phyloP scores from a whole-genome alignment of 2,113 vertebrate genomes.

The Halcyon senegalensis region DNA sequence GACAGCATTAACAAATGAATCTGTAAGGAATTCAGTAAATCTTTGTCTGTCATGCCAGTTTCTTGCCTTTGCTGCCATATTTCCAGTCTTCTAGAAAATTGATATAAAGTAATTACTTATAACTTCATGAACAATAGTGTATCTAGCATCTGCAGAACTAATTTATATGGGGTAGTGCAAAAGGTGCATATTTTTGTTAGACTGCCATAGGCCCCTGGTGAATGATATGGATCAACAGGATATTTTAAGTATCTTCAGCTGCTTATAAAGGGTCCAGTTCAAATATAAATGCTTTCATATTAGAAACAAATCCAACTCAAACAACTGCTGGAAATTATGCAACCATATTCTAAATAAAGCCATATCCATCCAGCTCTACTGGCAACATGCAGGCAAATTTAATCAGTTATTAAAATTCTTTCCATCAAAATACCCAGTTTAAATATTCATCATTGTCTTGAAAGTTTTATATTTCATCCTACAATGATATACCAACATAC shows the following conservation, averaged over 20 bases:
- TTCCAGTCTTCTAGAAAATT: neutral
- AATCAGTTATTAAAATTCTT: neutral
- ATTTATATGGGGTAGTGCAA: neutral
- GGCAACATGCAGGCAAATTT: neutral
- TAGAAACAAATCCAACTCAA: neutral
- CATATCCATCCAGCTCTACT: neutral
- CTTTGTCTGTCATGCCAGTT: neutral
- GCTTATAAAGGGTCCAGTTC: neutral
- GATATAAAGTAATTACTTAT: neutral
- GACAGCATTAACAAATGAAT: neutral
- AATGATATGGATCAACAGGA: neutral
- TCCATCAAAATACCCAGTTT: neutral
- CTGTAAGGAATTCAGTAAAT: neutral
- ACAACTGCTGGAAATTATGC: constrained; percentile 5
- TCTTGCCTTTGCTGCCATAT: neutral
- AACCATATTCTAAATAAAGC: neutral
- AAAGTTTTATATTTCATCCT: neutral
- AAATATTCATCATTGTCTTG: neutral
- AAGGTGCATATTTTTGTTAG: neutral
- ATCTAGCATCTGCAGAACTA: neutral
- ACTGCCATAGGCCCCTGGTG: neutral
- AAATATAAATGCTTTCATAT: neutral
- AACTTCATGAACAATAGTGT: neutral
- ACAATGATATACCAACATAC: neutral
- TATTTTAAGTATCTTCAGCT: constrained; percentile 3